These are phyloP conservation scores for Diglossa cyanea DNA, from an alignment of 2,797 vertebrate genomes.

Conservation along the genomic window DNA sequence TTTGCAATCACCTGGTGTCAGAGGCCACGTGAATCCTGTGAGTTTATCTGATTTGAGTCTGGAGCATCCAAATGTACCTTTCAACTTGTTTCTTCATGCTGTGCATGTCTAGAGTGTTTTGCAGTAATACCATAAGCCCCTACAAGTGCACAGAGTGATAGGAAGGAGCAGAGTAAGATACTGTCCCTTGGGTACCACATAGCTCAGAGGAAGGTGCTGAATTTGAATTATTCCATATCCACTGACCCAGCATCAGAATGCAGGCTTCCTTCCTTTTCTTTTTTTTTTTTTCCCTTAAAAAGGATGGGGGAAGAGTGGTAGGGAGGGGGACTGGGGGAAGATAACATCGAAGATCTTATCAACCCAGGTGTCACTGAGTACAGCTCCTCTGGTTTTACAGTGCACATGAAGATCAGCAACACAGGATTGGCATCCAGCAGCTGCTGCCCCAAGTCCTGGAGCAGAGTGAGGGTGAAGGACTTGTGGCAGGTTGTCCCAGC, in stretches of 20 bases:
- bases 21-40: constrained; percentile 35
- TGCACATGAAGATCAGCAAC: neutral
- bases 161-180: constrained; percentile 36
- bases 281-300: neutral
- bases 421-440: neutral
- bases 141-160: constrained; percentile 59
- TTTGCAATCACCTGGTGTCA: constrained; percentile 51
- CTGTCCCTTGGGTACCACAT: neutral
- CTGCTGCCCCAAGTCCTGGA: neutral
- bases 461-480: neutral
- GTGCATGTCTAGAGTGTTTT: constrained; percentile 58
- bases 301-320: neutral
- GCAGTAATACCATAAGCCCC: constrained; percentile 62
- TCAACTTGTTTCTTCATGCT: constrained; percentile 63
- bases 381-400: neutral
- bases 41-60: constrained; percentile 69
- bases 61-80: constrained; percentile 40
- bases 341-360: neutral
- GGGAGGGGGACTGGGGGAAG: no score
- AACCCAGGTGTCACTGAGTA: neutral
- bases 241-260: constrained; percentile 47
- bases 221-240: constrained; percentile 45
- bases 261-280: neutral
- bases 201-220: constrained; percentile 54
- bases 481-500: neutral